Percentiles rank a stretch among this genome's conserved stretches.
Conservation (phyloP, 2,888 invertebrate genomes). For the Scaptodrosophila latifasciaeformis region DNA sequence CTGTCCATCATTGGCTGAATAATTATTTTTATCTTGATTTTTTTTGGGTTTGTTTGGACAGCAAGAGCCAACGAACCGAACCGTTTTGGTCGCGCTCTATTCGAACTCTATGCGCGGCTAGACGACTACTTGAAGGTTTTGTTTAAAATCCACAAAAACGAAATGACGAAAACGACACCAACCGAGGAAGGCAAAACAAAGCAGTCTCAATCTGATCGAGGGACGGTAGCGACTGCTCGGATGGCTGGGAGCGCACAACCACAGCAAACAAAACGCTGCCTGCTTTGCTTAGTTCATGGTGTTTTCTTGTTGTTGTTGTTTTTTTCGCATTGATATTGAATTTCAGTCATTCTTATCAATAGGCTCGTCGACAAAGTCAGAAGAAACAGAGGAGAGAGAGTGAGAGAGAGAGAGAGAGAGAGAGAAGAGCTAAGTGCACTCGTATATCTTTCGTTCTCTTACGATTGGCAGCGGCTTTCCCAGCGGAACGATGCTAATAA, state of each 20-base stretch:
- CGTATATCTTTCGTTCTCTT: constrained; percentile 9
- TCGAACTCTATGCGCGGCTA: constrained; percentile 49
- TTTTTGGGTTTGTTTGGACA: constrained; percentile 3
- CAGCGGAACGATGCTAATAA: constrained; percentile 44
- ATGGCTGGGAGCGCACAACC: constrained; percentile 18
- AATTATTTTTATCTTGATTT: constrained; percentile 2
- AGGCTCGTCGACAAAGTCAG: constrained; percentile 8
- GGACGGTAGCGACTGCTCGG: constrained; percentile 30
- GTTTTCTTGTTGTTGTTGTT: constrained; percentile 14
- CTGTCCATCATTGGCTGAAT: constrained; percentile 3
- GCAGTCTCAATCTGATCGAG: constrained; percentile 15
- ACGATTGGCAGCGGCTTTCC: not conserved
- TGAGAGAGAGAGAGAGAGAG: constrained; percentile 4
- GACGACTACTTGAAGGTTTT: constrained; percentile 49
- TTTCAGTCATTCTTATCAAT: constrained; percentile 51
- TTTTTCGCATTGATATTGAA: constrained; percentile 65
- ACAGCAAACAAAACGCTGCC: constrained; percentile 21
- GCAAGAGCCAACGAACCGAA: constrained; percentile 14
- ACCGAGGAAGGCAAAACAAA: no score
- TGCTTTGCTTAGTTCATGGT: constrained; percentile 33
- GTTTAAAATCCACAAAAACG: constrained; percentile 31
- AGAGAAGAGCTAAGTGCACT: constrained; percentile 8
- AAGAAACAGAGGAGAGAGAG: not conserved
- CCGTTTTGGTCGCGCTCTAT: constrained; percentile 44
- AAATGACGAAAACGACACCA: constrained; percentile 23